These are phyloP conservation scores for Cheilosia soror DNA, from an alignment of 2,888 invertebrate genomes.

Conservation along the genomic window DNA sequence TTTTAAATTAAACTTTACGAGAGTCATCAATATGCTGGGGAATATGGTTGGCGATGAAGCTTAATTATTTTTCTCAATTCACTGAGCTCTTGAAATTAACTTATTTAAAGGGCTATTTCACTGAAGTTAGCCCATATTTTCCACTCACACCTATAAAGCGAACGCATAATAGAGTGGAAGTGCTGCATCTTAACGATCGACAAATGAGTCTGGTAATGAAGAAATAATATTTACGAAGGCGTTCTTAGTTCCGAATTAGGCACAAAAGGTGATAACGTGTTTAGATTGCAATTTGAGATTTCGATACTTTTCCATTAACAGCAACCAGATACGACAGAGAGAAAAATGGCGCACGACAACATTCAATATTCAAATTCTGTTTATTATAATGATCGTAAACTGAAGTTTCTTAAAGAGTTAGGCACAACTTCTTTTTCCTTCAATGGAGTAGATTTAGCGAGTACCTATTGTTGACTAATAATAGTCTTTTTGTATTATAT, in stretches of 20 bases:
- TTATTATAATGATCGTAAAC: too few species aligned
- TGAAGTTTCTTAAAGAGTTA: too few species aligned
- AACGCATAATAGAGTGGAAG: neutral
- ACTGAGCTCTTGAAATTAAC: conserved; percentile 11
- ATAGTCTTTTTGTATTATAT: too few species aligned
- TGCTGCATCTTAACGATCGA: neutral
- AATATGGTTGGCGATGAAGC: conserved; percentile 47
- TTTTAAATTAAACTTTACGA: conserved; percentile 52
- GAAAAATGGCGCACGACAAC: too few species aligned
- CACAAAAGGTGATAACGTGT: too few species aligned
- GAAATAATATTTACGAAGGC: neutral
- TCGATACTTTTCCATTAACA: too few species aligned
- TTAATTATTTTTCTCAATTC: conserved; percentile 50
- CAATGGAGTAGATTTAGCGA: too few species aligned
- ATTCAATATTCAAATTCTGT: too few species aligned
- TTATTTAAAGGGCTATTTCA: neutral
- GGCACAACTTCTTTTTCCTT: too few species aligned
- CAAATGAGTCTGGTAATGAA: neutral
- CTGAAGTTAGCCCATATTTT: neutral
- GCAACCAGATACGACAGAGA: too few species aligned
- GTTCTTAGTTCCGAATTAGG: neutral
- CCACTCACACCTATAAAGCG: neutral
- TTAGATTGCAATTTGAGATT: too few species aligned
- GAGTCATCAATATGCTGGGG: conserved; percentile 40
- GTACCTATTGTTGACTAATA: too few species aligned